These are phyloP conservation scores for Syngnathus typhle DNA, from an alignment of 2,113 vertebrate species.

Conservation along the genomic window DNA sequence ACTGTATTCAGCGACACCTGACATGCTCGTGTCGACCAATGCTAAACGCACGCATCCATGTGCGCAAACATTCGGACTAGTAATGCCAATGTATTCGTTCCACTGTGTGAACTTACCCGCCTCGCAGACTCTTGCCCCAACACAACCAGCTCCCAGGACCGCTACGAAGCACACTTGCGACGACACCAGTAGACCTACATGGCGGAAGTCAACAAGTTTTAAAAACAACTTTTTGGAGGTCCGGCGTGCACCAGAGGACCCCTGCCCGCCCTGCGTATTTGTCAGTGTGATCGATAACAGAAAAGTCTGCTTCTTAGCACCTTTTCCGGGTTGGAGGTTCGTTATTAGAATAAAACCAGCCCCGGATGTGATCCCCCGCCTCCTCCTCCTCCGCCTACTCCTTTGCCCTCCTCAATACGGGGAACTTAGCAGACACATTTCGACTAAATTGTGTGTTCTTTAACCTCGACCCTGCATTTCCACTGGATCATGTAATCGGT, in stretches of 20 bases:
- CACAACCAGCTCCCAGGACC: conserved; percentile 56
- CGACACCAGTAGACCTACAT: conserved; percentile 23
- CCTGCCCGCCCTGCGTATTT: conserved; percentile 24
- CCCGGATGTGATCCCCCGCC: conserved; percentile 68
- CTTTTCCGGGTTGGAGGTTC: conserved; percentile 68
- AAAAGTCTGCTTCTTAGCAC: conserved; percentile 21
- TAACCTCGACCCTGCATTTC: not conserved
- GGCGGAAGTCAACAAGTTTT: not conserved
- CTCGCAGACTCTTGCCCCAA: conserved; percentile 48
- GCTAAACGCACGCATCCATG: not conserved
- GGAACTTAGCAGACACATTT: conserved; percentile 25
- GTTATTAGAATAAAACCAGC: conserved; percentile 70
- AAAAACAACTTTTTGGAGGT: conserved; percentile 6
- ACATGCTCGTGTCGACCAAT: conserved; percentile 2
- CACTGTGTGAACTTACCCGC: conserved; percentile 43
- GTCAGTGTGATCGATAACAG: conserved; percentile 47
- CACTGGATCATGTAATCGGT: no score
- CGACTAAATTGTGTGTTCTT: not conserved
- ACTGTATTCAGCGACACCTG: conserved; percentile 43
- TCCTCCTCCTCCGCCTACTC: conserved; percentile 33
- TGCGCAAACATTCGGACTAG: not conserved
- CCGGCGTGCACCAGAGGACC: conserved; percentile 14
- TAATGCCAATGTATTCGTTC: conserved; percentile 1
- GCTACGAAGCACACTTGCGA: conserved; percentile 28
- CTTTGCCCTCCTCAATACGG: conserved; percentile 8